phyloP scores from a whole-genome alignment of 2,888 invertebrate genomes.

The Zhuqinia jingwanae region DNA sequence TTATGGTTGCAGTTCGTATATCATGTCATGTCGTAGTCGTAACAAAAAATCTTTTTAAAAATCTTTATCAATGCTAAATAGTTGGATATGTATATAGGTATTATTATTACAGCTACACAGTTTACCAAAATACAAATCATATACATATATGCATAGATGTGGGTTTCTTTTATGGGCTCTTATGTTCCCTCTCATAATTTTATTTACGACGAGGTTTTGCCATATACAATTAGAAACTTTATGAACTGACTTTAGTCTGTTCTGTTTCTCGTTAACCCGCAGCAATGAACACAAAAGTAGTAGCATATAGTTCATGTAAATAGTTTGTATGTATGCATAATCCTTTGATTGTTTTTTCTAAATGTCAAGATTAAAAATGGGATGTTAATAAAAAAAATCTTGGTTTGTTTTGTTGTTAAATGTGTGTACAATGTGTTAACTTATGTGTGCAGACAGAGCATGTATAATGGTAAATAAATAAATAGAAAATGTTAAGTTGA shows the following conservation, averaged over 20 bases:
- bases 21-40: constrained; percentile 21
- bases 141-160: neutral
- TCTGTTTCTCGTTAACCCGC: constrained; percentile 41
- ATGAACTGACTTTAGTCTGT: constrained; percentile 31
- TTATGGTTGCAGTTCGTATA: constrained; percentile 2
- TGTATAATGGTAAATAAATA: neutral
- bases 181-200: neutral
- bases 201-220: constrained; percentile 20
- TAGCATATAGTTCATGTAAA: constrained; percentile 8
- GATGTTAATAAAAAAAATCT: neutral
- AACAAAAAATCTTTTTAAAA: neutral
- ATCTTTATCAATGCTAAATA: neutral
- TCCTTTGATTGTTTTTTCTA: constrained; percentile 3
- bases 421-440: too few relatives aligned
- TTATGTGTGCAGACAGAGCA: too few relatives aligned
- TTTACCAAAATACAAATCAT: too few relatives aligned
- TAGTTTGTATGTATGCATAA: neutral
- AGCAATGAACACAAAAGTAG: neutral
- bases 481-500: constrained; percentile 37
- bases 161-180: constrained; percentile 14
- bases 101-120: too few relatives aligned
- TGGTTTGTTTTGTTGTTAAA: too few relatives aligned
- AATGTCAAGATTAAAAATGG: constrained; percentile 27
- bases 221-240: neutral
- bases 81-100: neutral